Evolutionary conservation across 30 jellyfish, hydroid and myxozoan species (phyloP).

Genomic region (Turritopsis dohrnii): DNA sequence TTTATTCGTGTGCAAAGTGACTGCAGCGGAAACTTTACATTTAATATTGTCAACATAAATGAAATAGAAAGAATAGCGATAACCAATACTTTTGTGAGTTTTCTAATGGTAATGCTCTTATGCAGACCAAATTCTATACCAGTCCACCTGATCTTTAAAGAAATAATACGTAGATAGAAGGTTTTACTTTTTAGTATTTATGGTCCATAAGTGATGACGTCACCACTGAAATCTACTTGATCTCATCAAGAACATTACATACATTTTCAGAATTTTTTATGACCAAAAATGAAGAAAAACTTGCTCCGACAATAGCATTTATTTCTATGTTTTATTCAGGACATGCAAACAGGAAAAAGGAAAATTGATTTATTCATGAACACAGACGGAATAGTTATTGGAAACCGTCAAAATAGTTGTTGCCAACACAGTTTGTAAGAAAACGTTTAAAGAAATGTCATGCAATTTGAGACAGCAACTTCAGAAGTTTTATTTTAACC

Average conservation of each 20-base stretch:
- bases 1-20: no score
- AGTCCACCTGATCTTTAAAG: no score
- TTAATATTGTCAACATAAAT: no score
- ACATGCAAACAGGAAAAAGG: not conserved
- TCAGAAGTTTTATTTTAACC: not conserved
- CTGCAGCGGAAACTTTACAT: no score
- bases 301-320: not conserved
- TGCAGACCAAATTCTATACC: no score
- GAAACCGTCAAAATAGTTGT: not conserved
- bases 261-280: not conserved
- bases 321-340: not conserved
- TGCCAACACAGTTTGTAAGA: not conserved
- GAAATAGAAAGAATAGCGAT: no score
- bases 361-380: no score
- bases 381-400: not conserved
- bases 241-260: not conserved
- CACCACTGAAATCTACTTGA: not conserved
- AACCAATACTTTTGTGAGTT: no score
- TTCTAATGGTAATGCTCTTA: no score
- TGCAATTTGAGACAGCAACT: not conserved
- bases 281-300: no score
- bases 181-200: not conserved
- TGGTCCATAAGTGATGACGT: not conserved
- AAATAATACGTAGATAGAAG: no score
- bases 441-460: not conserved